These are phyloP conservation scores for Otolemur crassicaudatus DNA, from an alignment of 2,797 vertebrate species.

Conservation along the genomic window DNA sequence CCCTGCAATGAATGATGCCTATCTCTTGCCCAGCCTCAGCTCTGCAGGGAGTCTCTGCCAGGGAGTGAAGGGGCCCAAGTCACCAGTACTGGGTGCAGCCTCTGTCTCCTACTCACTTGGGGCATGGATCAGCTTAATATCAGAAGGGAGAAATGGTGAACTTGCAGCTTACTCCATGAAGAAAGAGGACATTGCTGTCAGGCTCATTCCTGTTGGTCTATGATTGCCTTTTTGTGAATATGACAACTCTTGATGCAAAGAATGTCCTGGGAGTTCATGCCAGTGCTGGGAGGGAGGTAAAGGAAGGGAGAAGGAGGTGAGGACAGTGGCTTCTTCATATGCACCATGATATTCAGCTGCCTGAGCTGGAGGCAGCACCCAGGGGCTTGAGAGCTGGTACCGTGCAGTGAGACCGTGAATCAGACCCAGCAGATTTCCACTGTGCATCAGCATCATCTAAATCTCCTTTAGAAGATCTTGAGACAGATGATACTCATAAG, in stretches of 20 bases:
- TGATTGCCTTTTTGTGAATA: not conserved
- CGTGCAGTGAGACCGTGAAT: too few relatives aligned
- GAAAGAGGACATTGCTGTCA: not conserved
- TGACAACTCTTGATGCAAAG: conserved; percentile 10
- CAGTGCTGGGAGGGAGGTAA: not conserved
- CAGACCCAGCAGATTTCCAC: not conserved
- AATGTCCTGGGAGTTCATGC: not conserved
- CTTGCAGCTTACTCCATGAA: conserved; percentile 32
- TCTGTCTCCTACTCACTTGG: conserved; percentile 53
- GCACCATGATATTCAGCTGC: not conserved
- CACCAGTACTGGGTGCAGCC: conserved; percentile 56
- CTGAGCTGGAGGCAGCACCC: not conserved
- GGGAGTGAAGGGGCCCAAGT: conserved; percentile 61
- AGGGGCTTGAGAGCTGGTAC: not conserved
- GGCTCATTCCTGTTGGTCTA: not conserved
- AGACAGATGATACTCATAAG: not conserved
- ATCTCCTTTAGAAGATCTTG: not conserved
- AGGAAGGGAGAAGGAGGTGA: not conserved
- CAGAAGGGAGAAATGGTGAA: conserved; percentile 66
- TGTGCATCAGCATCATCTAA: not conserved
- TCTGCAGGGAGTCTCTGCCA: conserved; percentile 77
- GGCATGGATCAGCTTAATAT: conserved; percentile 68
- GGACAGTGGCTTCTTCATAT: not conserved
- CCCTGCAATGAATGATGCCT: conserved; percentile 76
- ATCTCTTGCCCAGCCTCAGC: conserved; percentile 83